Base-by-base conservation (phyloP, 2,113 vertebrate genomes). In the Dicerorhinus sumatrensis region DNA sequence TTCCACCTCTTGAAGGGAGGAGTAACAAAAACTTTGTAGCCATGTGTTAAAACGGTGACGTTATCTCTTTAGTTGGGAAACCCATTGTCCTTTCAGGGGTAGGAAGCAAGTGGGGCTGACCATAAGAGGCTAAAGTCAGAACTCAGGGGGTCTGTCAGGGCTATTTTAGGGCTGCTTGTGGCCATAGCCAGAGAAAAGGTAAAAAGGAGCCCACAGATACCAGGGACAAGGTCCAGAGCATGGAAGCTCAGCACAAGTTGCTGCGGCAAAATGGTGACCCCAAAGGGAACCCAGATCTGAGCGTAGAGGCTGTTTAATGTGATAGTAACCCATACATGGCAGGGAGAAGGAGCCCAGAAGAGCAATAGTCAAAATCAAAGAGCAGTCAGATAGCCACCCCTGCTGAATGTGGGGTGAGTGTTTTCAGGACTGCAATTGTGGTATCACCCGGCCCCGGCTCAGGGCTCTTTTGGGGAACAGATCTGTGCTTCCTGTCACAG, bases 331-430 rank as follows among this genome's bases (percentile, higher is more conserved):
- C 14, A 29, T 65, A 63, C 25, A 36, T 33, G 14, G n/a, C 70
- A 92, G n/a, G 21, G 46, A 89, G 21, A 91, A 94, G 46, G 51
- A 93, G 29, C 51, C 39, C 72, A 97, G 87, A 60, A 85, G 14
- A 87, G 27, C 5, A 60, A 23, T 10, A 79, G 31, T 84, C 48
- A 89, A 84, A 92, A 83, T 91, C 39, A 91, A 89, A 89, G 46
- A n/a, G 16, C 60, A 67, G 39, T 72, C 60, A 93, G 70, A 63
- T 17, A 29, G 5, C 27, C 27, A 42, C 54, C 18, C 21, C 21
- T 62, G 39, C 67, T 25, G 25, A 95, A 48, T 13, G 42, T 0
- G 4, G 23, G 21, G 9, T 33, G 27, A 92, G 29, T 25, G 13
- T 72, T 91, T 89, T 84, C 91, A 77, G 65, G 48, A 70, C 65